phyloP scores from a whole-genome alignment of 2,888 invertebrate genomes.

The Nezara viridula region DNA sequence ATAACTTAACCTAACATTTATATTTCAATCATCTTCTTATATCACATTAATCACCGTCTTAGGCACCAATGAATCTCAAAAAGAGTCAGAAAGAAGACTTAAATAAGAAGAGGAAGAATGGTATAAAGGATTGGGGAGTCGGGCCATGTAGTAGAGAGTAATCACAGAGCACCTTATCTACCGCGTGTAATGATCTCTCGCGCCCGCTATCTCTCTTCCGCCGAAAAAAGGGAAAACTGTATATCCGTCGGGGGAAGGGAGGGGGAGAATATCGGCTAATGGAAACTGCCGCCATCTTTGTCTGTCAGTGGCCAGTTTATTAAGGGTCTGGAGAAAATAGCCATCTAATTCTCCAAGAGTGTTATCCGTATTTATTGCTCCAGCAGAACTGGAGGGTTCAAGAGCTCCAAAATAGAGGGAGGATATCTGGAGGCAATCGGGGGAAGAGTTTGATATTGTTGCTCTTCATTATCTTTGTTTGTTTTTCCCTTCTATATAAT shows the following conservation, averaged over 20 bases:
- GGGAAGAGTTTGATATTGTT: background rate
- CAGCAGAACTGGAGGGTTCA: slow-evolving; percentile 21
- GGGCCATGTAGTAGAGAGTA: slow-evolving; percentile 45
- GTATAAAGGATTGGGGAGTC: slow-evolving; percentile 36
- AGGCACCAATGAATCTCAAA: background rate
- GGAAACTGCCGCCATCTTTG: slow-evolving; percentile 69
- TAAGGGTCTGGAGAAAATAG: slow-evolving; percentile 30
- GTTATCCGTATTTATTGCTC: slow-evolving; percentile 36
- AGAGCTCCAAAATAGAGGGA: background rate
- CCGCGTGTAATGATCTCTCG: slow-evolving; percentile 41
- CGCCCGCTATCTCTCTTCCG: slow-evolving; percentile 69
- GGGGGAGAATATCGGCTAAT: slow-evolving; percentile 76
- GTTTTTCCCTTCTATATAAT: background rate
- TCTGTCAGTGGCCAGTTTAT: slow-evolving; percentile 41
- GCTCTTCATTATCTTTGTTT: slow-evolving; percentile 12
- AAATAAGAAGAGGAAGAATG: slow-evolving; percentile 31
- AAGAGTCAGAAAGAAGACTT: background rate
- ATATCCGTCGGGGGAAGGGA: slow-evolving; percentile 80
- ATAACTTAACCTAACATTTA: no score
- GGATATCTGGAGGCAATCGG: background rate
- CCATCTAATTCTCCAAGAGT: slow-evolving; percentile 40
- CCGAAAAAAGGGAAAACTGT: slow-evolving; percentile 80
- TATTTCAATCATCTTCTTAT: background rate
- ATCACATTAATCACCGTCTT: background rate
- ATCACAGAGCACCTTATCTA: slow-evolving; percentile 46